Percentiles rank a stretch among this genome's conserved stretches.
Evolutionary conservation across 2,113 vertebrate species (phyloP).

Genomic region (Neolamprologus longior): DNA sequence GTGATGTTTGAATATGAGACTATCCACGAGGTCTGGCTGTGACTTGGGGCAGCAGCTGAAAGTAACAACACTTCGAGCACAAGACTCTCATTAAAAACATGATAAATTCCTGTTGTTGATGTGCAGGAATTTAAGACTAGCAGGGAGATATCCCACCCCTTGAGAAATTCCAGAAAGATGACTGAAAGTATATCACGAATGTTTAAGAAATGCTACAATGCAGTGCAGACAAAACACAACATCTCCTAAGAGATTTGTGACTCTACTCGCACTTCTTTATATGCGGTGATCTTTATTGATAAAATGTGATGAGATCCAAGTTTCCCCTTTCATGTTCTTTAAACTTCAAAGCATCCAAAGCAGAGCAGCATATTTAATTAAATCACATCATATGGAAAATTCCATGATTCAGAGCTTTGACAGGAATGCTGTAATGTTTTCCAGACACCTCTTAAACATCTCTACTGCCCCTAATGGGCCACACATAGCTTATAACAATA

Average conservation of each 20-base stretch:
- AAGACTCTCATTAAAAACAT: not conserved
- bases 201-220: not conserved
- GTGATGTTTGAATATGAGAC: not conserved
- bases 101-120: constrained; percentile 7
- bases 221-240: not conserved
- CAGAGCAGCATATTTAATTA: not conserved
- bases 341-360: not conserved
- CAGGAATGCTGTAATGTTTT: not conserved
- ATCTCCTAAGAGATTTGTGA: not conserved
- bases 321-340: not conserved
- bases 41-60: not conserved
- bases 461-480: not conserved
- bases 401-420: not conserved
- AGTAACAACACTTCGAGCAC: not conserved
- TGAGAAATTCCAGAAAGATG: constrained; percentile 31
- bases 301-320: not conserved
- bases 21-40: not conserved
- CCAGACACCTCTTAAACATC: constrained; percentile 17
- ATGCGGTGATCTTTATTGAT: not conserved
- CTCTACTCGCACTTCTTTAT: not conserved
- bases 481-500: not conserved
- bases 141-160: constrained; percentile 13
- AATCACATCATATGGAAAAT: constrained; percentile 29
- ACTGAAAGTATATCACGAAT: not conserved
- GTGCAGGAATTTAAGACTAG: constrained; percentile 27